Percentiles rank a stretch among this genome's conserved stretches.
phyloP scores from a whole-genome alignment of 1,140 invertebrate genomes.

The Cydia splendana region DNA sequence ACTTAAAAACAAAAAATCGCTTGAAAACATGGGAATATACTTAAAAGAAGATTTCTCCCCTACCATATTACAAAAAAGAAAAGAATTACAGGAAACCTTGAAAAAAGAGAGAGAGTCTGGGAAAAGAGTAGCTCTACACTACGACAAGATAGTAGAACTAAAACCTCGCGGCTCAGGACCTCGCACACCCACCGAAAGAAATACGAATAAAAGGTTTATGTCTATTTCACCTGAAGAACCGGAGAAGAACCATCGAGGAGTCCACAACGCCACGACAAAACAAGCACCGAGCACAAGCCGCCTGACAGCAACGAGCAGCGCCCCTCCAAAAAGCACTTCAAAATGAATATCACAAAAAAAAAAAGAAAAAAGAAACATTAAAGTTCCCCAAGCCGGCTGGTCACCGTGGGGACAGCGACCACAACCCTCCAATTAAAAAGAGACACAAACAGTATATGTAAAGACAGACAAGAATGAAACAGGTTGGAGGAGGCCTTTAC shows the following conservation, averaged over 20 bases:
- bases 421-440: constrained; percentile 17
- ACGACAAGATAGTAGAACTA: not conserved
- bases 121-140: not conserved
- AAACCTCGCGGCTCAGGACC: not conserved
- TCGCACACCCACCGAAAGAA: not conserved
- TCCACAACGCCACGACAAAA: not conserved
- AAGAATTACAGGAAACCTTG: not conserved
- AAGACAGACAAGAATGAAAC: no score
- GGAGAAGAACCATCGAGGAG: not conserved
- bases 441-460: no score
- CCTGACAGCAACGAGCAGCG: not conserved
- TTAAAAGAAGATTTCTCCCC: not conserved
- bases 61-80: not conserved
- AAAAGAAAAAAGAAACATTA: not conserved
- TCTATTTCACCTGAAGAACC: constrained; percentile 3
- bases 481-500: no score
- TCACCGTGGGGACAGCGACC: not conserved
- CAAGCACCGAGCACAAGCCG: not conserved
- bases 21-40: not conserved
- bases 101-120: not conserved
- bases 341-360: not conserved
- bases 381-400: not conserved
- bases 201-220: not conserved
- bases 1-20: not conserved
- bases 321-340: not conserved